Evolutionary conservation across 2,113 vertebrate genomes (phyloP).

Genomic region (Gambusia affinis): DNA sequence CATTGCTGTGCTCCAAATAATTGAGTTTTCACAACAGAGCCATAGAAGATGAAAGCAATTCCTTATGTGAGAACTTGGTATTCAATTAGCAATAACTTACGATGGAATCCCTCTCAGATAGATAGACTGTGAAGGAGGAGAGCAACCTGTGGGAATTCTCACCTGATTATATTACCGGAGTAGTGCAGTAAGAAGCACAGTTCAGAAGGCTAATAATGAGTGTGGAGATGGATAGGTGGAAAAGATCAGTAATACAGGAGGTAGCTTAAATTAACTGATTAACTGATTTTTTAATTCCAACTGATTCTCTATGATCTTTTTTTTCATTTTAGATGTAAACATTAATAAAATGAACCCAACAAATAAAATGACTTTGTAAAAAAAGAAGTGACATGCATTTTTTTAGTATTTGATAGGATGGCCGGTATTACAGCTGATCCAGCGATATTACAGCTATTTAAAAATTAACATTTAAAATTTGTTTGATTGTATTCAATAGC

Average conservation of each 20-base stretch:
- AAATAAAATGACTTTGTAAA: too few species aligned
- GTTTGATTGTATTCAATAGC: not conserved
- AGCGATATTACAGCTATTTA: not conserved
- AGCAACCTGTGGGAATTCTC: not conserved
- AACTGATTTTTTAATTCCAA: not conserved
- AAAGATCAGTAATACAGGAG: not conserved
- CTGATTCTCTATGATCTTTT: not conserved
- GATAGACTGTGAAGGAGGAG: not conserved
- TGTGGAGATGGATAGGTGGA: not conserved
- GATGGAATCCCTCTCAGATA: not conserved
- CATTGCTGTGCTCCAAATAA: not conserved
- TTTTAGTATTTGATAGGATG: too few species aligned
- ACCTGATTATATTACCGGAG: constrained; percentile 22
- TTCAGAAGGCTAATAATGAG: constrained; percentile 1
- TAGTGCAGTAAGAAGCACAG: not conserved
- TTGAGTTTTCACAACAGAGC: constrained; percentile 1
- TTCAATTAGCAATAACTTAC: not conserved
- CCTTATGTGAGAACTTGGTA: constrained; percentile 6
- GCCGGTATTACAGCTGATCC: not conserved
- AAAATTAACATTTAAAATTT: not conserved
- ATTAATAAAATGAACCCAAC: too few species aligned
- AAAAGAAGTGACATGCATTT: too few species aligned
- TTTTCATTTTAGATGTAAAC: too few species aligned
- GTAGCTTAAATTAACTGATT: not conserved
- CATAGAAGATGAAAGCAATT: constrained; percentile 21